phyloP scores from a whole-genome alignment of 2,113 vertebrate genomes.

The Natator depressus region DNA sequence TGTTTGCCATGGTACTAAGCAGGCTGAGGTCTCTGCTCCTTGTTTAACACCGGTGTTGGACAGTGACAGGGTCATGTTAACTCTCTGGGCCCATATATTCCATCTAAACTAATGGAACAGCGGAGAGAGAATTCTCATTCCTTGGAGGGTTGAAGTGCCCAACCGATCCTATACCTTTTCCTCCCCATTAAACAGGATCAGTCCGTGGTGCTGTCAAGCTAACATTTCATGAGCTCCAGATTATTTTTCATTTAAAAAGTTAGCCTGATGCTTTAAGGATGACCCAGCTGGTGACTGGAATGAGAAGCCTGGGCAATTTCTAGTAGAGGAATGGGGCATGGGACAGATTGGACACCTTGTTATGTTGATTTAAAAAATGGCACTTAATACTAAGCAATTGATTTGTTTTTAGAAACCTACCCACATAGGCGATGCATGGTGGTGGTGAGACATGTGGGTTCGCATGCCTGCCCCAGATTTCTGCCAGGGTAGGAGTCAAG shows the following conservation, averaged over 20 bases:
- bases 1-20: not conserved
- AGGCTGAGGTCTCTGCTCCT: not conserved
- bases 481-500: too few relatives aligned
- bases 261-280: not conserved
- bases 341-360: not conserved
- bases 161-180: not conserved
- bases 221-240: not conserved
- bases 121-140: not conserved
- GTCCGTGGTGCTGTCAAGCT: not conserved
- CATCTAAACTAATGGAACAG: not conserved
- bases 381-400: constrained; percentile 58
- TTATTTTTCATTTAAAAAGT: not conserved
- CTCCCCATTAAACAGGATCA: not conserved
- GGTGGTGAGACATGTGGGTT: too few relatives aligned
- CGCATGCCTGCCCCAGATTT: too few relatives aligned
- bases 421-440: not conserved
- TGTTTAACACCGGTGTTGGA: not conserved
- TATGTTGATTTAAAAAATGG: not conserved
- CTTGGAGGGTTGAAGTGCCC: not conserved
- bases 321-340: not conserved
- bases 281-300: not conserved
- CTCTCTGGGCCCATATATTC: not conserved
- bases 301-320: not conserved
- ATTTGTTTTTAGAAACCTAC: constrained; percentile 53
- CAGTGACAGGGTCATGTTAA: not conserved